Evolutionary conservation across 2,797 vertebrate species (phyloP), one percentile per base, ranked within the genome.

Genomic region (Chromis chromis): DNA sequence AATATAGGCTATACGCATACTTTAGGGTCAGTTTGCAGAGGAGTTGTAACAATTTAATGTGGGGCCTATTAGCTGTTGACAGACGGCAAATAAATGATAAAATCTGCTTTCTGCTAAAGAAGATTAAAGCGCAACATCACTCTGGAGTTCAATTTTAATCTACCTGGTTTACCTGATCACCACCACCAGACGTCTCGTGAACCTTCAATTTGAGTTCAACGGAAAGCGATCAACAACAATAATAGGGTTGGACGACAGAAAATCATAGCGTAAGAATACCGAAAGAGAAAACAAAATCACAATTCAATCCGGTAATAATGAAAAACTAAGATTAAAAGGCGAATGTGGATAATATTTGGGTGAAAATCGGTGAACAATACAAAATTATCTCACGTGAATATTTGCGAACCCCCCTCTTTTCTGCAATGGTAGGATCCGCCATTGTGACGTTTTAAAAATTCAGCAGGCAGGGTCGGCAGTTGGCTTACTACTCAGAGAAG

Each of bases 371-470:
- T 6, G 3, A 25, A 17, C 3, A 24, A 27, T 14, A 2, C 1
- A 6, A 16, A 40, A 50, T 1, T 31, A 57, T 16, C 3, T 14
- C 4, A 52, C 49, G 12, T 25, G 10, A 2, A 21, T 46, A n/a
- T 72, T 28, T 14, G 0, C 6, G 0, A 4, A 6, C 56, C 70
- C 88, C 89, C 78, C 65, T 28, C 1, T 54, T n/a, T 42, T 0
- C 0, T 0, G 0, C 19, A 84, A 74, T 95, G 93, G 94, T 93
- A 90, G 19, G 55, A 6, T 76, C 94, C 21, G 22, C 67, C 78
- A 83, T 89, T 88, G 92, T 94, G 94, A 93, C 93, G 94, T 91
- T 86, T 87, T 81, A 88, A 91, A 90, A 90, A 89, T 87, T 91
- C 86, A 90, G 89, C 75, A 91, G 85, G 78, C 85, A 86, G 80